These are phyloP conservation scores for Mamestra configurata DNA, from an alignment of 1,140 invertebrate genomes.

Conservation along the genomic window DNA sequence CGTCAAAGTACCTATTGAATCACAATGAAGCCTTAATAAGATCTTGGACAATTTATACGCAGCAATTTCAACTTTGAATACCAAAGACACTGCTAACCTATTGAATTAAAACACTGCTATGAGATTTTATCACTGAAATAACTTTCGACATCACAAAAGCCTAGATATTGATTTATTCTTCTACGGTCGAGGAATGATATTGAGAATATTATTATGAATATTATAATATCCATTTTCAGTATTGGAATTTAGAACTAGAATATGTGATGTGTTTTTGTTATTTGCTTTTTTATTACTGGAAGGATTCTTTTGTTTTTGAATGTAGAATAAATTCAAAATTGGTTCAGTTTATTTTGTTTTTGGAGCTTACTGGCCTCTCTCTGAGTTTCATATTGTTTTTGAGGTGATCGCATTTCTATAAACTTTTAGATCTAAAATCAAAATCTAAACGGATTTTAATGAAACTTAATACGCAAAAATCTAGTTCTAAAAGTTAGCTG, in stretches of 20 bases:
- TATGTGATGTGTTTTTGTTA: conserved; percentile 3
- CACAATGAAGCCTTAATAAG: neutral
- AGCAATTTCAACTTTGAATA: neutral
- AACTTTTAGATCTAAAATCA: too few relatives aligned
- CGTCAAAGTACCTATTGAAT: neutral
- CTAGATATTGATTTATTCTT: neutral
- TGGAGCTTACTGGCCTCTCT: neutral
- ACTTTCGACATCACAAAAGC: neutral
- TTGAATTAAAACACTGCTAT: neutral
- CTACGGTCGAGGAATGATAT: neutral
- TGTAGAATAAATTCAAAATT: neutral
- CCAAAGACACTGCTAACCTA: neutral
- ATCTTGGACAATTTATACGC: conserved; percentile 7
- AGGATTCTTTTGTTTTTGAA: neutral
- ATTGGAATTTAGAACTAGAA: neutral
- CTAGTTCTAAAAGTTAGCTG: too few relatives aligned
- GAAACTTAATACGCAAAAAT: too few relatives aligned
- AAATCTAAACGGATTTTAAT: too few relatives aligned
- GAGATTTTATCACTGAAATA: neutral
- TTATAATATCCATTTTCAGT: neutral
- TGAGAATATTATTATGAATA: neutral
- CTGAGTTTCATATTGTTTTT: too few relatives aligned
- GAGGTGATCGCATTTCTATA: too few relatives aligned
- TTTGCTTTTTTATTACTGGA: neutral
- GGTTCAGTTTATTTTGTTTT: neutral